phyloP scores from a whole-genome alignment of 2,113 vertebrate species.

The Cyanoderma ruficeps region DNA sequence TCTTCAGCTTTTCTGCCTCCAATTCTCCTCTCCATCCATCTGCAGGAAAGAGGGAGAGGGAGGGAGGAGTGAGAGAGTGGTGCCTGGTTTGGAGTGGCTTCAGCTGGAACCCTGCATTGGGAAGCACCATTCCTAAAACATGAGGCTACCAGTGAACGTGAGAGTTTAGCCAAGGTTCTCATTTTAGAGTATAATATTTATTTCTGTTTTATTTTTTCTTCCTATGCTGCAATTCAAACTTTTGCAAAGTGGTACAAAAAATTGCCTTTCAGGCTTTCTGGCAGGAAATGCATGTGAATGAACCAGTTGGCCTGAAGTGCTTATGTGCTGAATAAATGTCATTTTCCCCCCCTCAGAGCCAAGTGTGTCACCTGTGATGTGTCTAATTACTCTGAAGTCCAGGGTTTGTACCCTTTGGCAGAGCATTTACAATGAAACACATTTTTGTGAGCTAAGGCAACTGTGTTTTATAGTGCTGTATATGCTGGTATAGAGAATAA shows the following conservation, averaged over 20 bases:
- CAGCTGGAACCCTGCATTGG: neutral
- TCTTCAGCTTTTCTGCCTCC: neutral
- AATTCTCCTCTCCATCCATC: neutral
- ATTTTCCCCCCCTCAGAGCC: neutral
- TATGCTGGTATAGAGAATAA: neutral
- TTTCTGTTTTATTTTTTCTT: neutral
- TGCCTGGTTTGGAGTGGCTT: neutral
- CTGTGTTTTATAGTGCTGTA: neutral
- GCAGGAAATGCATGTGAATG: neutral
- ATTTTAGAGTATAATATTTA: neutral
- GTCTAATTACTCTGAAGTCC: neutral
- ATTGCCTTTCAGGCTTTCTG: neutral
- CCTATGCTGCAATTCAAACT: neutral
- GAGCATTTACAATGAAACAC: neutral
- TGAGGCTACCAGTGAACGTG: accelerated
- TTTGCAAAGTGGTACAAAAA: neutral
- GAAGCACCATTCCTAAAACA: neutral
- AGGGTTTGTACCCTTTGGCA: slow-evolving; percentile 4
- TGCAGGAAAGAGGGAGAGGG: neutral
- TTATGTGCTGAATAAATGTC: neutral
- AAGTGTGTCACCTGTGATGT: slow-evolving; percentile 12
- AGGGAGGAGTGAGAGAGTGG: neutral
- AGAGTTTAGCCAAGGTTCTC: neutral
- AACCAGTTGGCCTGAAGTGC: neutral
- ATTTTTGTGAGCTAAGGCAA: neutral